Base-by-base conservation (phyloP, 2,113 vertebrate species). In the Blennius ocellaris region DNA sequence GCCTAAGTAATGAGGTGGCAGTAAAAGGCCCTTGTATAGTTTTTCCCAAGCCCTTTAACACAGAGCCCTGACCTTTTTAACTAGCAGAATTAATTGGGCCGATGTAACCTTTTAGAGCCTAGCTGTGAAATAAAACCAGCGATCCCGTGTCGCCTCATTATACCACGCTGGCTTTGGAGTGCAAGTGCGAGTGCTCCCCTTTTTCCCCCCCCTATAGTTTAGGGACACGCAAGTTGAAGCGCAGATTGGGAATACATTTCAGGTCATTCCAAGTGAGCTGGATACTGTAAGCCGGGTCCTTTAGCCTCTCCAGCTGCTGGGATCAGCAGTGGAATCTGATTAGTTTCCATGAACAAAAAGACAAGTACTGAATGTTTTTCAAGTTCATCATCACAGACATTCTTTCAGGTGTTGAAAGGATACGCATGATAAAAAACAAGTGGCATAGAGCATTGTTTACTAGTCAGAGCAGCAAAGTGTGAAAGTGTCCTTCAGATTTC, bases 11-110 rank as follows among this genome's bases (percentile, higher is more conserved):
- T 91, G 87, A 92, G 88, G 80, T 81, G 72, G 78, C 77, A 16
- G 69, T 69, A 57, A 80, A 66, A 76, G 68, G 53, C 62, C 79
- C 81, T 79, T 62, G 66, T 80, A 76, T 74, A 75, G 74, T 55
- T 84, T 89, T 70, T 89, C 91, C 89, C 87, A 63, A 87, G 87
- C 84, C 85, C 88, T 89, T 89, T 87, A 78, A 80, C 89, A 88
- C 68, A 61, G 83, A 82, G 89, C 84, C 56, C 56, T 93, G 93
- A 93, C 93, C 92, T 95, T 95, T 94, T 89, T 94, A 94, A 93
- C 90, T 68, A 89, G 81, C 77, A 67, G 80, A 91, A 92, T 93
- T 94, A 94, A 94, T 94, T 94, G 91, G 90, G 83, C 78, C 17
- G 68, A 69, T 72, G 87, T 92, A 93, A 94, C 93, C 93, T 94